Evolutionary conservation across 2,888 invertebrate genomes (phyloP), one percentile per base, ranked within the genome.

Genomic region (Cancer borealis): DNA sequence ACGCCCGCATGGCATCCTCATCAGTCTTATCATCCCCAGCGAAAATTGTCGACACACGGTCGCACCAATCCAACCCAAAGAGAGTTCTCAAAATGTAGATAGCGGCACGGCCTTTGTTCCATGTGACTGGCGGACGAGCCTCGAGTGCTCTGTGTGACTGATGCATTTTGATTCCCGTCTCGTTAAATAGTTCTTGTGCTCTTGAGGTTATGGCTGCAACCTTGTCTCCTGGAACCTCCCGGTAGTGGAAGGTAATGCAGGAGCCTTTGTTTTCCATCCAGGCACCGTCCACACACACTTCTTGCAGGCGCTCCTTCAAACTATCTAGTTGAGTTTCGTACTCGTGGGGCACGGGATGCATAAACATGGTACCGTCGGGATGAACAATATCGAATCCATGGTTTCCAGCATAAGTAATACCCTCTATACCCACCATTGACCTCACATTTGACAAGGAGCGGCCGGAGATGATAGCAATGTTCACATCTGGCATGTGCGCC

Each of bases 51-150:
- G 96, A 96, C 8, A 96, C 96, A 95, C 98, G 96, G 92, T 97
- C 98, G 96, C 98, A 98, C 98, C 98, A 99, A 96, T 99, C 98
- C 39, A 98, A 97, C 0, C 98, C 99, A 96, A 98, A 99, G 0
- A 98, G 98, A 3, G 98, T 98, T 95, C 98, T 97, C 95, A 99
- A 96, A 96, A 99, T 99, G 96, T 99, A 98, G 96, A 99, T 98
- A 0, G 98, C 98, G 14, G 99, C 99, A 84, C 98, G 98, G 96
- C 98, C 98, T 96, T 99, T 98, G 96, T 99, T 98, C 99, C 99
- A 99, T 96, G 98, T 97, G 0, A 99, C 98, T 0, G 98, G 98
- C 6, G 98, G 98, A 96, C 98, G 98, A 0, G 98, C 98, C 96
- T 99, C 98, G n/a, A 98, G 97, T 0, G 98, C 98, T 96, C 98